Conservation (phyloP, 2,888 invertebrate species). For the Masnerella sp. region DNA sequence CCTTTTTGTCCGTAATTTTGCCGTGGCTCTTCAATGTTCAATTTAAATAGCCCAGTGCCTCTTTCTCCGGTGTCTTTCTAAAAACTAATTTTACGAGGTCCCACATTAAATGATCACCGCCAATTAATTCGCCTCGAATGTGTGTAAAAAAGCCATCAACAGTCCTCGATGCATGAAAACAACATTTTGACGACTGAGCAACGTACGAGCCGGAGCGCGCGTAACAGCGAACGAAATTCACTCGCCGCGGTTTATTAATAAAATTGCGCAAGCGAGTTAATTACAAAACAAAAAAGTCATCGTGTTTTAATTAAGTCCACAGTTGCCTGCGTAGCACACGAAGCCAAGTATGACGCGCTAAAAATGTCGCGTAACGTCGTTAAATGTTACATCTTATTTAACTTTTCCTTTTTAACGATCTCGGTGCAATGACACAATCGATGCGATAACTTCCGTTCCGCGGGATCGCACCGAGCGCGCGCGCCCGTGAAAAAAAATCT, state of each 20-base stretch:
- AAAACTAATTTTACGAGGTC: slow-evolving; percentile 39
- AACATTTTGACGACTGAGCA: background rate
- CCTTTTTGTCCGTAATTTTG: slow-evolving; percentile 14
- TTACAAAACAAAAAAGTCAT: slow-evolving; percentile 33
- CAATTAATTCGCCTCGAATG: slow-evolving; percentile 16
- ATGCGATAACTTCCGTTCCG: slow-evolving; percentile 50
- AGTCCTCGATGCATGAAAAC: slow-evolving; percentile 5
- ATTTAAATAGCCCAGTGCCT: slow-evolving; percentile 36
- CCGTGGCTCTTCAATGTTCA: slow-evolving; percentile 28
- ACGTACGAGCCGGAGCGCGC: background rate
- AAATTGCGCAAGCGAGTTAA: slow-evolving; percentile 24
- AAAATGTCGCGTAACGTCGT: slow-evolving; percentile 34
- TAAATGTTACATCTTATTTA: slow-evolving; percentile 45
- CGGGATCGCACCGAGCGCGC: slow-evolving; percentile 16
- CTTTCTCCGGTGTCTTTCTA: slow-evolving; percentile 32
- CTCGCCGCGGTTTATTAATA: slow-evolving; percentile 2
- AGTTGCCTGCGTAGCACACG: slow-evolving; percentile 30
- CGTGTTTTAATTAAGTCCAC: slow-evolving; percentile 34
- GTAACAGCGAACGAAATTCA: slow-evolving; percentile 8
- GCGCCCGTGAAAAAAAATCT: slow-evolving; percentile 29
- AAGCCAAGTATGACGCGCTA: slow-evolving; percentile 37
- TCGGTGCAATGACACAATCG: slow-evolving; percentile 47
- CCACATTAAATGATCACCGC: slow-evolving; percentile 21
- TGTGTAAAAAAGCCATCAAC: slow-evolving; percentile 10
- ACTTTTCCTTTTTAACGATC: slow-evolving; percentile 54